Evolutionary conservation across 2,113 vertebrate genomes (phyloP).

Genomic region (Ctenodactylus gundi): DNA sequence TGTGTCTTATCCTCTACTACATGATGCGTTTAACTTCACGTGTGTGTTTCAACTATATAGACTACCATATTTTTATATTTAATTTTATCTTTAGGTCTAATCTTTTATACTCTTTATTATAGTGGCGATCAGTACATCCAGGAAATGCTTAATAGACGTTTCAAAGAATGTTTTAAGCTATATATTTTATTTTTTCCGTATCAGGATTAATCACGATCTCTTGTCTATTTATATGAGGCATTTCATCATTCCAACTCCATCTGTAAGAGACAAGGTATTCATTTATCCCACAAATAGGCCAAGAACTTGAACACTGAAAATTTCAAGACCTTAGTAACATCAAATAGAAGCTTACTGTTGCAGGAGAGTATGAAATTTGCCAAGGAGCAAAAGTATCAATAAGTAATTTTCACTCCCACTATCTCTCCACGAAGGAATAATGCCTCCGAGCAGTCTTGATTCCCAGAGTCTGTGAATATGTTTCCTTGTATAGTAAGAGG

Average conservation of each 20-base stretch:
- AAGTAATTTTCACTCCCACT: neutral
- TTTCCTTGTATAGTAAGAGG: neutral
- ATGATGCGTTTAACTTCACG: neutral
- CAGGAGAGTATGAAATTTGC: neutral
- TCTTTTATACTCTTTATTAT: neutral
- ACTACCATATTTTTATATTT: neutral
- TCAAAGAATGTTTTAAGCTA: slow-evolving; percentile 23
- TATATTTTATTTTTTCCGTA: neutral
- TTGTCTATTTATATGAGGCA: neutral
- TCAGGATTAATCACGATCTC: neutral
- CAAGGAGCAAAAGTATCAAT: too few relatives aligned
- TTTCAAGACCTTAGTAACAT: neutral
- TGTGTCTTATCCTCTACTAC: neutral
- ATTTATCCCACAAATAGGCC: neutral
- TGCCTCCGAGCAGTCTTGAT: neutral
- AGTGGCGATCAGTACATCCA: neutral
- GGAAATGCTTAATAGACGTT: neutral
- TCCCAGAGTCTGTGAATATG: neutral
- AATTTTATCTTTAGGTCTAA: slow-evolving; percentile 28
- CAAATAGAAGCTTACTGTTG: neutral
- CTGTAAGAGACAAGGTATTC: neutral
- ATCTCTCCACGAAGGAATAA: neutral
- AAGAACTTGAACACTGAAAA: slow-evolving; percentile 35
- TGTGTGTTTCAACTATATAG: neutral
- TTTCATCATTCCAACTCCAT: neutral